phyloP scores from a whole-genome alignment of 2,888 invertebrate species.

The Minunthozetes semirufus region DNA sequence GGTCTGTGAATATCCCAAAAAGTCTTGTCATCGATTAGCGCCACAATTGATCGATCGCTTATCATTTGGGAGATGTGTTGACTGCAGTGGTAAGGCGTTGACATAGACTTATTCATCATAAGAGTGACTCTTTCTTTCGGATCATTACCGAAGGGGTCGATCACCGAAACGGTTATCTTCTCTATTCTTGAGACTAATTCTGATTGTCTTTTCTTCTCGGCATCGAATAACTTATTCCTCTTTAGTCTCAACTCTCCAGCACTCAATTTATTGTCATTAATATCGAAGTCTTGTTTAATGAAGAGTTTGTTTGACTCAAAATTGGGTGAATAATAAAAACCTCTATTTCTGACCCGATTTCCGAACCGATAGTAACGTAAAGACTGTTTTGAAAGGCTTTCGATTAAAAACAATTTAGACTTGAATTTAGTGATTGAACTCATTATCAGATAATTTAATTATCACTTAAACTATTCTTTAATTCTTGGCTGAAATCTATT shows the following conservation, averaged over 20 bases:
- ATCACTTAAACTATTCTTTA: not conserved
- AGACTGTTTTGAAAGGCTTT: not conserved
- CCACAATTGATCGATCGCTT: constrained; percentile 65
- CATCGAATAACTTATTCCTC: constrained; percentile 57
- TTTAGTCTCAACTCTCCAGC: constrained; percentile 29
- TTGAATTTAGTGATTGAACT: not conserved
- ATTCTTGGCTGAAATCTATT: too few relatives aligned
- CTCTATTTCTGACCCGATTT: not conserved
- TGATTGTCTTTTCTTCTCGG: constrained; percentile 67
- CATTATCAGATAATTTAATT: not conserved
- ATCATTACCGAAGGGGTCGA: constrained; percentile 56
- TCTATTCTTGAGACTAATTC: constrained; percentile 73
- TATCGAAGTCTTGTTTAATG: not conserved
- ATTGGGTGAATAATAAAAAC: constrained; percentile 28
- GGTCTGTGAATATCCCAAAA: constrained; percentile 93
- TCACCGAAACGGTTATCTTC: constrained; percentile 78
- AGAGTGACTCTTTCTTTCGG: constrained; percentile 60
- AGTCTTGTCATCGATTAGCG: constrained; percentile 59
- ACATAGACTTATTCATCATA: constrained; percentile 82
- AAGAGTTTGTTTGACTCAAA: not conserved
- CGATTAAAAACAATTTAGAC: not conserved
- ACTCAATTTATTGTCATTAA: not conserved
- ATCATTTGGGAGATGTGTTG: constrained; percentile 71
- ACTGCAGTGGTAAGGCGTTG: constrained; percentile 87
- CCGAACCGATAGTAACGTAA: constrained; percentile 32